Base-by-base conservation (phyloP, 92 coral and sea anemone genomes). In the Epizoanthus ramosus region DNA sequence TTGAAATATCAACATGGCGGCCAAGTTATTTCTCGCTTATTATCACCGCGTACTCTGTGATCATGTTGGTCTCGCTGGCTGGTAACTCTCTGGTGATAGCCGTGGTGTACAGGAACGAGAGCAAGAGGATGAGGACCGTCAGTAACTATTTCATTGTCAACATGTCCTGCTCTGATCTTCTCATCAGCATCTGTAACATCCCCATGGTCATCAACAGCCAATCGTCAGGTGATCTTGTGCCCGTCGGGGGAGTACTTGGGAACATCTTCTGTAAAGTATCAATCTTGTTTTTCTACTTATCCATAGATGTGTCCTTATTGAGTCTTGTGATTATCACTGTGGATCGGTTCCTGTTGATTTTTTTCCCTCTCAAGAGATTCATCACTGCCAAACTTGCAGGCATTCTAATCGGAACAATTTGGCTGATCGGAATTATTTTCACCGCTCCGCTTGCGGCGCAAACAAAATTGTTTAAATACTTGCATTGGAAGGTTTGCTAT, bases 311-410 rank as follows among this genome's bases (percentile, higher is more conserved):
- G 58, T 90, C 92, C 3, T 85, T 89, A n/a, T 85, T 63, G 15
- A 88, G 92, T 69, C 69, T 92, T 5, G 67, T 88, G 12, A 70
- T 66, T 5, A 88, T 90, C 37, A 93, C 97, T 0, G 73, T 92
- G 63, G 94, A 92, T 83, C 90, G 97, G 0, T 90, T 65, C 56
- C 72, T 92, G 66, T 83, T 86, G 58, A 90, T 92, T 19, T 92
- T 87, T 73, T 88, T 47, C 43, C 97, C 94, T 10, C 65, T 87
- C 14, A 87, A 85, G 73, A 79, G 64, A n/a, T 28, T 87, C 5
- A 71, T 88, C 5, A 85, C 88, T 0, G 63, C 68, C 15, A 80
- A 63, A 22, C 58, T 45, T 3, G 87, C 92, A 14, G 47, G 56
- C 24, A 43, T 74, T 1, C 1, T 59, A 3, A 90, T 90, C 21